Conservation (phyloP, 2,113 vertebrate genomes). For the Daubentonia madagascariensis region DNA sequence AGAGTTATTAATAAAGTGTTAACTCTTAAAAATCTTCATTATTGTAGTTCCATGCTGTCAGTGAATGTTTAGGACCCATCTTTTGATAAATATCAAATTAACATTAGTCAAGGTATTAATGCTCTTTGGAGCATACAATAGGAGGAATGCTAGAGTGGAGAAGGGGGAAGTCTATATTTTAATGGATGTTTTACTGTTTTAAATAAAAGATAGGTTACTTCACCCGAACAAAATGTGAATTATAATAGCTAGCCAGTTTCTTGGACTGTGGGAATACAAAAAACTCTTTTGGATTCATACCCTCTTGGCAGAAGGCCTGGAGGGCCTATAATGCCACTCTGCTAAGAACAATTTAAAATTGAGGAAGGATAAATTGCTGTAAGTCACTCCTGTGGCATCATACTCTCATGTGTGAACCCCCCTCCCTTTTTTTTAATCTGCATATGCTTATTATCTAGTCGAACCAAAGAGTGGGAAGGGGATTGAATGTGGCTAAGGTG, state of each 20-base stretch:
- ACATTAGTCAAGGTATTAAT: not conserved
- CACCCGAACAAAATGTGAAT: not conserved
- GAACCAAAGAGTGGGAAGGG: not conserved
- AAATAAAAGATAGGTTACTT: not conserved
- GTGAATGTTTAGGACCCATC: not conserved
- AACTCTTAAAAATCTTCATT: not conserved
- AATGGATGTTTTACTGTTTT: constrained; percentile 16
- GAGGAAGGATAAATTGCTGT: not conserved
- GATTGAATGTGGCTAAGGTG: not conserved
- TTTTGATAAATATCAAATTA: not conserved
- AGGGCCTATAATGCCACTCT: not conserved
- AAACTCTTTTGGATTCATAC: not conserved
- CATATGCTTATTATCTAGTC: not conserved
- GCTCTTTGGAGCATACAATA: not conserved
- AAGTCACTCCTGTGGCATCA: not conserved
- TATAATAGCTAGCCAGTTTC: not conserved
- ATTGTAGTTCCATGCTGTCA: not conserved
- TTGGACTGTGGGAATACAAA: not conserved
- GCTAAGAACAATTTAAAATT: not conserved
- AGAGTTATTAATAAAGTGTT: not conserved
- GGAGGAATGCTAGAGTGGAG: not conserved
- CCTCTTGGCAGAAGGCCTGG: not conserved
- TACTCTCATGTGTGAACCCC: not conserved
- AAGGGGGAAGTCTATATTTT: not conserved
- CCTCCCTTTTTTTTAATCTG: not conserved